These are phyloP conservation scores for Cyclura pinguis DNA, from an alignment of 2,797 vertebrate genomes.

Conservation along the genomic window DNA sequence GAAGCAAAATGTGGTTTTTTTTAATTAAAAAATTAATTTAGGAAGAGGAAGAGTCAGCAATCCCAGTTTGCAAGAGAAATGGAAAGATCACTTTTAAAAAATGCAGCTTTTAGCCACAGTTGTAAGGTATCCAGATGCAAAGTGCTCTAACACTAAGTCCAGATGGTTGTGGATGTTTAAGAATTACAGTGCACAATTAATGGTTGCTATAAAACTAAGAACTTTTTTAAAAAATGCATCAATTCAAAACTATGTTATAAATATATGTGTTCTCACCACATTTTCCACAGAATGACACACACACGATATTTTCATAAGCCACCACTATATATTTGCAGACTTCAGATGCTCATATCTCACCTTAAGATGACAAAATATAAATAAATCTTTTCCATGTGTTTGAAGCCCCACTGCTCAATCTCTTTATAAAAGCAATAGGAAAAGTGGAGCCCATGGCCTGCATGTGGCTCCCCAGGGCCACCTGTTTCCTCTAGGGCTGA, in stretches of 20 bases:
- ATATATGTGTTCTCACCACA: neutral
- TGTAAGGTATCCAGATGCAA: too few relatives aligned
- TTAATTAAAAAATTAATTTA: neutral
- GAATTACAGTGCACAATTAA: neutral
- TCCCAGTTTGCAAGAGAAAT: neutral
- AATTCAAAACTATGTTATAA: neutral
- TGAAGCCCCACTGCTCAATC: too few relatives aligned
- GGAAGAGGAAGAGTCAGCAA: neutral
- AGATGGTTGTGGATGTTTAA: neutral
- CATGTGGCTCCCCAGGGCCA: too few relatives aligned
- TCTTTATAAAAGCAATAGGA: too few relatives aligned
- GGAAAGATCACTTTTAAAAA: neutral
- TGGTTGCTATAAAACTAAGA: neutral
- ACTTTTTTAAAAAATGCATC: neutral
- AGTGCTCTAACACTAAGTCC: neutral
- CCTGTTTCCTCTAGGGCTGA: too few relatives aligned
- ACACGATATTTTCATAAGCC: neutral
- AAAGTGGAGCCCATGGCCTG: too few relatives aligned
- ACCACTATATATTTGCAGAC: neutral
- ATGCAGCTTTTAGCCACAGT: neutral
- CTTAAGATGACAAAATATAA: too few relatives aligned
- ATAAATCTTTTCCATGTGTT: too few relatives aligned
- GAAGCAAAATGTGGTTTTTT: neutral
- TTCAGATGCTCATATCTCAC: neutral
- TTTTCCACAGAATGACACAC: neutral